Base-by-base conservation (phyloP, 2,888 invertebrate species). In the Coenonympha glycerion region DNA sequence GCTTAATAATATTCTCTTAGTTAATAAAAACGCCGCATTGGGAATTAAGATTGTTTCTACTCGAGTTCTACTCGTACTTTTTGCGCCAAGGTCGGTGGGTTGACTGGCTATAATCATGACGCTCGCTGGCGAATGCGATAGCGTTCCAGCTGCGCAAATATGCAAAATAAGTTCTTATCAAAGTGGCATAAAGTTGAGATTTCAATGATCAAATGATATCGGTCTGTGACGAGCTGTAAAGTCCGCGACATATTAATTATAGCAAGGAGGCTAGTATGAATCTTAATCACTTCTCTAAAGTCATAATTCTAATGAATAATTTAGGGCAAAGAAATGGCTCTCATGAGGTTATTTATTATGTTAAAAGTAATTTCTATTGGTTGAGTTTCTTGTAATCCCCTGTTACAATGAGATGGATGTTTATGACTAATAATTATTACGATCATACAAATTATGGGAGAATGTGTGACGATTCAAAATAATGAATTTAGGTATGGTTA, bases 11-110 rank as follows among this genome's bases (percentile, higher is more conserved):
- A 78, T 79, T 72, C 73, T 71, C 73, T 70, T 64, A 54, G 69
- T 65, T 64, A 69, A 73, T 70, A 75, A 74, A 75, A 69, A 71
- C 66, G 68, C 72, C 71, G 68, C 73, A 66, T 71, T 71, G 66
- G 69, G 79, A 71, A 76, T 76, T 78, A 72, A 76, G 76, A 77
- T 79, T 65, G 73, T 79, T 77, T 76, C 80, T 77, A 76, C n/a
- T n/a, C n/a, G n/a, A 73, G 79, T 77, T 76, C 80, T 77, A 76
- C n/a, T n/a, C n/a, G n/a, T n/a, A n/a, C 72, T 80, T 82, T 82
- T 83, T 83, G 78, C 75, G 64, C 68, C 85, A 86, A 86, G 85
- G 85, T 77, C 82, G 73, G 79, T 72, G 73, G 79, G 82, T 83
- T 76, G 76, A 59, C 61, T 50, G 33, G 59, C 40, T 48, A 74